Conservation (phyloP, 2,113 vertebrate species). For the Antennarius striatus region DNA sequence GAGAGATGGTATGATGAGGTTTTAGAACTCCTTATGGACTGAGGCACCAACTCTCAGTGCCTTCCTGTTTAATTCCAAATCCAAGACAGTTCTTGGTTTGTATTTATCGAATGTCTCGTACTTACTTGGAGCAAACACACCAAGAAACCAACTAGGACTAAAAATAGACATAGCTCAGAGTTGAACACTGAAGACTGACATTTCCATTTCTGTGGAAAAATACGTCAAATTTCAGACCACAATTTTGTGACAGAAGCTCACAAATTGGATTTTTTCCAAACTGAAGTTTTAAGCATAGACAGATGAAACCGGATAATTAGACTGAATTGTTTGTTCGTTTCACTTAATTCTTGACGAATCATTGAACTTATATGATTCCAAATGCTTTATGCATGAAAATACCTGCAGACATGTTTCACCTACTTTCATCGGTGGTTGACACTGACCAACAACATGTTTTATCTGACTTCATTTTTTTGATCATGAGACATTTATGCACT, state of each 20-base stretch:
- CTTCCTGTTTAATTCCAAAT: slow-evolving; percentile 17
- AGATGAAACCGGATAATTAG: not conserved
- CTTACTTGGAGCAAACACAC: slow-evolving; percentile 44
- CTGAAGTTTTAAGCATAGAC: slow-evolving; percentile 11
- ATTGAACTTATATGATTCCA: not conserved
- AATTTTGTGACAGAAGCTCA: slow-evolving; percentile 33
- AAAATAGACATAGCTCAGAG: slow-evolving; percentile 61
- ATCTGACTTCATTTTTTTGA: not conserved
- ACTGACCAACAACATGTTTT: not conserved
- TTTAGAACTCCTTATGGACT: slow-evolving; percentile 22
- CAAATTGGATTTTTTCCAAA: slow-evolving; percentile 22
- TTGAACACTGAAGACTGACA: slow-evolving; percentile 56
- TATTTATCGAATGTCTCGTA: slow-evolving; percentile 57
- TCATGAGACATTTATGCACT: not conserved
- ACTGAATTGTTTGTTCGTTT: not conserved
- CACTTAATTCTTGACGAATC: not conserved
- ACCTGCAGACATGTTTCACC: not conserved
- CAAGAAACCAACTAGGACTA: slow-evolving; percentile 38
- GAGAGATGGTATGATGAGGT: slow-evolving; percentile 26
- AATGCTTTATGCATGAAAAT: not conserved
- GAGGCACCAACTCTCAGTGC: slow-evolving; percentile 13
- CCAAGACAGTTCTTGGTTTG: slow-evolving; percentile 23
- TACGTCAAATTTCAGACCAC: slow-evolving; percentile 34
- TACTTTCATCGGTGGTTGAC: not conserved
- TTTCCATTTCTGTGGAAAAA: slow-evolving; percentile 59